Conservation (phyloP, 2,797 vertebrate genomes). For the Margarornis squamiger region DNA sequence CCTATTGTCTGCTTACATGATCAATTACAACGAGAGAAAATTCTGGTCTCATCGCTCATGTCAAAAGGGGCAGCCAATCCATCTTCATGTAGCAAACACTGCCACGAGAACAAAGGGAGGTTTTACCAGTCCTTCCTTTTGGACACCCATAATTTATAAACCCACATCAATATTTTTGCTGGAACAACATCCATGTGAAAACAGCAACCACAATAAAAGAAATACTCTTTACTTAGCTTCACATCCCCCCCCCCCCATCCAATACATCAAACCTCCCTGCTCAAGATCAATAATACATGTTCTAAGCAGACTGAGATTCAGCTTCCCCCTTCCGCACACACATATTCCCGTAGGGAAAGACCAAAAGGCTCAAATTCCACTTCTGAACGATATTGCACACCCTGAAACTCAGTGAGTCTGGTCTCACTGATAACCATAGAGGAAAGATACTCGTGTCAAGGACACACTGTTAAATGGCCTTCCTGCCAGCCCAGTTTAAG, state of each 20-base stretch:
- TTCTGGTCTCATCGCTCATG: background rate
- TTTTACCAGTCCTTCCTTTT: conserved; percentile 32
- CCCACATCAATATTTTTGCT: background rate
- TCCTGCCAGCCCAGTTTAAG: background rate
- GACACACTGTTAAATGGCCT: background rate
- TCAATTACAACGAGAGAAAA: conserved; percentile 11
- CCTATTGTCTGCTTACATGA: background rate
- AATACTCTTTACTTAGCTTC: background rate
- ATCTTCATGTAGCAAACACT: background rate
- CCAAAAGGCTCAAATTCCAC: background rate
- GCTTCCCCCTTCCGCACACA: background rate
- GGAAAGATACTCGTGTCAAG: background rate
- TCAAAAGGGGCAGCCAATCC: background rate
- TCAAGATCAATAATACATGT: background rate
- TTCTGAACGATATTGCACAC: rapidly evolving
- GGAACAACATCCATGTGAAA: background rate
- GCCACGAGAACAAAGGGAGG: background rate
- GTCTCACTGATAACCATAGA: background rate
- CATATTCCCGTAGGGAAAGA: background rate
- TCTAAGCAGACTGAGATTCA: background rate
- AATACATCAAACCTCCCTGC: background rate
- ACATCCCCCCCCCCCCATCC: background rate
- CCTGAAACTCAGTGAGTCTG: background rate
- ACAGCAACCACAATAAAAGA: background rate
- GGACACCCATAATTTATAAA: conserved; percentile 9